Evolutionary conservation across 2,797 vertebrate genomes (phyloP), one percentile per base, ranked within the genome.

Genomic region (Orientallactaga sibirica): DNA sequence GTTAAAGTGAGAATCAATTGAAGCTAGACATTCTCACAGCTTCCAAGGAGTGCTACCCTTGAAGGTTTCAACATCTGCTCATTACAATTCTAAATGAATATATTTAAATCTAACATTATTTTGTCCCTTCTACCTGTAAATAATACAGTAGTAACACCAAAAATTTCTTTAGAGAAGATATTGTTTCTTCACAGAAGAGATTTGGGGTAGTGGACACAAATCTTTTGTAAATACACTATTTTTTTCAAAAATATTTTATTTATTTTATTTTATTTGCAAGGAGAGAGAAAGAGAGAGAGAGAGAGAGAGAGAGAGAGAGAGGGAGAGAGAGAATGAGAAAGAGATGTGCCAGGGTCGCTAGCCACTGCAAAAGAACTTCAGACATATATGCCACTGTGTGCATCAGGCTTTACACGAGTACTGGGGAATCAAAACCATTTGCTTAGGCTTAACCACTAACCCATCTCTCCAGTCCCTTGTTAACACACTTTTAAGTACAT

Each of bases 1-100:
- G 95, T 96, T 97, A 97, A 96, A 96, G 91, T 94, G 90, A 95
- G 92, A 97, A 94, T 88, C 84, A 96, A 93, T 88, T 75, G 91
- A 95, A 96, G 83, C 93, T 96, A 96, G 86, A 92, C 94, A 96
- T 94, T 95, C 88, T 97, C 92, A 96, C 93, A 82, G 94, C 96
- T 96, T 97, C 90, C 93, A 91, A 95, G 93, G 84, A 90, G 90
- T 85, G 95, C 95, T 97, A 96, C 91, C 92, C 93, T 97, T 94
- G 91, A 95, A 96, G 81, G 62, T 95, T 96, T 95, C 95, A 95
- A 94, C 79, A 77, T 95, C 95, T 97, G 94, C 87, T 95, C 70
- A 92, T 89, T 96, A 95, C 25, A 68, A 82, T 93, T 96, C 96
- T 96, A 93, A 96, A 92, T 90, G 37, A 52, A 67, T 75, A 86